Evolutionary conservation across 2,113 vertebrate genomes (phyloP).

Genomic region (Thamnaconus septentrionalis): DNA sequence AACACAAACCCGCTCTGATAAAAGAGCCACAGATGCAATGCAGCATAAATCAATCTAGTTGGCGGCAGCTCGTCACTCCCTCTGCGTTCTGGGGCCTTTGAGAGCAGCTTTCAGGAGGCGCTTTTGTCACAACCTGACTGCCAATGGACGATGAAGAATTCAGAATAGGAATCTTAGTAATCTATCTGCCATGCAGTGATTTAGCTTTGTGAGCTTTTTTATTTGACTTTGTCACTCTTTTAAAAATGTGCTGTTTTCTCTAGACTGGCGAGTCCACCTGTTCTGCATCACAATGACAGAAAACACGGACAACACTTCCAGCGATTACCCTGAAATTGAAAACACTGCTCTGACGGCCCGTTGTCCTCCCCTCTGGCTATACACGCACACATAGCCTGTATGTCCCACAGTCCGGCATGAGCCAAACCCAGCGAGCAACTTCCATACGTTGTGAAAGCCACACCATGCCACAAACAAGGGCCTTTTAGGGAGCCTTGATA

Average conservation of each 20-base stretch:
- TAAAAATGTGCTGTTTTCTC: not conserved
- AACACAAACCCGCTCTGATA: too few relatives aligned
- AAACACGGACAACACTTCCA: slow-evolving; percentile 30
- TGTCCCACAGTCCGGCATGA: slow-evolving; percentile 18
- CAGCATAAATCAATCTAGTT: too few relatives aligned
- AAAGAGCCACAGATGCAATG: too few relatives aligned
- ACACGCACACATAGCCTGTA: not conserved
- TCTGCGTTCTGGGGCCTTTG: too few relatives aligned
- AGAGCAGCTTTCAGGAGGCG: too few relatives aligned
- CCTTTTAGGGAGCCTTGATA: slow-evolving; percentile 39
- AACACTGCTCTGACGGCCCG: slow-evolving; percentile 31
- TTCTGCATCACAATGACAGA: slow-evolving; percentile 4
- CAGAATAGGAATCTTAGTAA: too few relatives aligned
- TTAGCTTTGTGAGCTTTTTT: not conserved
- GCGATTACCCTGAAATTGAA: slow-evolving; percentile 29
- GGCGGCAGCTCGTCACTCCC: too few relatives aligned
- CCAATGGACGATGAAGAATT: too few relatives aligned
- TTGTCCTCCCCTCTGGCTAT: slow-evolving; percentile 14
- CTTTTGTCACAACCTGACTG: too few relatives aligned
- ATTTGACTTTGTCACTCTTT: too few relatives aligned
- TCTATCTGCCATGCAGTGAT: not conserved
- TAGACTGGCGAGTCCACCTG: not conserved
- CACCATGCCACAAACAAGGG: not conserved
- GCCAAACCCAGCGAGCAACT: slow-evolving; percentile 47
- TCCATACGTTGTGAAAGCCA: slow-evolving; percentile 47